Conservation (phyloP, 2,113 vertebrate genomes). For the Dipodomys spectabilis region DNA sequence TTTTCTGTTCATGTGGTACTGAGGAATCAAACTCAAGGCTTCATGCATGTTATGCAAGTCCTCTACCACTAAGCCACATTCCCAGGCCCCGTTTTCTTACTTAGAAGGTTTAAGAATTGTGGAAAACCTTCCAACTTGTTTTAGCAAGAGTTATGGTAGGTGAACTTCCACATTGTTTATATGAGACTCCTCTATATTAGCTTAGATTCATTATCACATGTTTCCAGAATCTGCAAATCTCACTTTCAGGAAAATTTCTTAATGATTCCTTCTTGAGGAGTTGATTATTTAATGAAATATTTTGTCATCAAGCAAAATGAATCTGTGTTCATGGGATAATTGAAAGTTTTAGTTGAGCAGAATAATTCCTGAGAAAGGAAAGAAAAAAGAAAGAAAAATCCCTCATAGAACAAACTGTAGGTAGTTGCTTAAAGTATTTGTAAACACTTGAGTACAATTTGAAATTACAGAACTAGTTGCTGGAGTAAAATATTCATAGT, state of each 20-base stretch:
- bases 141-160: not conserved
- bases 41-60: too few relatives aligned
- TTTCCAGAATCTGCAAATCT: not conserved
- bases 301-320: not conserved
- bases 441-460: not conserved
- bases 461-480: not conserved
- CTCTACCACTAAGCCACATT: too few relatives aligned
- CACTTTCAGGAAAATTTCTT: not conserved
- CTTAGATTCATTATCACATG: not conserved
- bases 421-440: not conserved
- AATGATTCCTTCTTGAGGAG: not conserved
- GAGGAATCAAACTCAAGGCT: too few relatives aligned
- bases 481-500: not conserved
- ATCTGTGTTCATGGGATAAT: not conserved
- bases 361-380: not conserved
- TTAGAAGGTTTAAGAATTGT: not conserved
- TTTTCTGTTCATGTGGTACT: too few relatives aligned
- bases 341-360: not conserved
- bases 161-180: not conserved
- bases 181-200: not conserved
- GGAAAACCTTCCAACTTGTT: not conserved
- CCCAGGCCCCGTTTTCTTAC: too few relatives aligned
- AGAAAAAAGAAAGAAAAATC: not conserved
- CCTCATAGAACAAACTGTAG: not conserved
- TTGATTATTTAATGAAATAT: conserved; percentile 29